Conservation (phyloP, 37 sponge, comb jelly and placozoan genomes). For the Halichondria panicea region DNA sequence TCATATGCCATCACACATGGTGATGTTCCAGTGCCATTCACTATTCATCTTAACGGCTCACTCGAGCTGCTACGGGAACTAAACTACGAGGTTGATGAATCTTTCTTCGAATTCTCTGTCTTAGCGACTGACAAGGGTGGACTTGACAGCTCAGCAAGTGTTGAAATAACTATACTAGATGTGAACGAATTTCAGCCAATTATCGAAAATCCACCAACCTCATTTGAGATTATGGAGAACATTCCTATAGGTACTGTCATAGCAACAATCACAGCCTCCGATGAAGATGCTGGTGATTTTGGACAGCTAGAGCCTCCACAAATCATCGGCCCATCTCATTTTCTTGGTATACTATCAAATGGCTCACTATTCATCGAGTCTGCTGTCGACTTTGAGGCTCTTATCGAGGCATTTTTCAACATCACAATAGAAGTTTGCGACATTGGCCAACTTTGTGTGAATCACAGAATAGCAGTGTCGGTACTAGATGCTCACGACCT, state of each 20-base stretch:
- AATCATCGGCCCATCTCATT: not conserved
- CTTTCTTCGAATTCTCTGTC: constrained; percentile 17
- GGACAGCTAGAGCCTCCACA: constrained; percentile 2
- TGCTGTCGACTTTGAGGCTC: constrained; percentile 35
- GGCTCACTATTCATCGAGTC: constrained; percentile 7
- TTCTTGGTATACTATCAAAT: not conserved
- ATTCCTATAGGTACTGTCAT: constrained; percentile 30
- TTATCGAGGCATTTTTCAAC: not conserved
- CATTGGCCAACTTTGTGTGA: constrained; percentile 29
- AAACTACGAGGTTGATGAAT: constrained; percentile 43
- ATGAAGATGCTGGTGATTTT: constrained; percentile 58
- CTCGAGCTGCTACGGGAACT: constrained; percentile 17
- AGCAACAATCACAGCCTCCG: constrained; percentile 27
- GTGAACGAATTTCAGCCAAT: constrained; percentile 35
- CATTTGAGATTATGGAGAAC: constrained; percentile 50
- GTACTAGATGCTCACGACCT: constrained; percentile 31
- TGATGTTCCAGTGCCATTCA: not conserved
- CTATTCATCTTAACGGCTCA: constrained; percentile 24
- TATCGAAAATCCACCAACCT: constrained; percentile 5
- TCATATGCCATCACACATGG: constrained; percentile 10
- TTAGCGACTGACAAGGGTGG: constrained; percentile 51
- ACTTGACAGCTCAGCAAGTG: constrained; percentile 2
- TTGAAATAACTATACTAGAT: constrained; percentile 38
- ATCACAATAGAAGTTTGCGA: constrained; percentile 54
- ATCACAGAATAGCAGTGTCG: constrained; percentile 6